Base-by-base conservation (phyloP, 2,113 vertebrate species). In the Apaloderma vittatum region DNA sequence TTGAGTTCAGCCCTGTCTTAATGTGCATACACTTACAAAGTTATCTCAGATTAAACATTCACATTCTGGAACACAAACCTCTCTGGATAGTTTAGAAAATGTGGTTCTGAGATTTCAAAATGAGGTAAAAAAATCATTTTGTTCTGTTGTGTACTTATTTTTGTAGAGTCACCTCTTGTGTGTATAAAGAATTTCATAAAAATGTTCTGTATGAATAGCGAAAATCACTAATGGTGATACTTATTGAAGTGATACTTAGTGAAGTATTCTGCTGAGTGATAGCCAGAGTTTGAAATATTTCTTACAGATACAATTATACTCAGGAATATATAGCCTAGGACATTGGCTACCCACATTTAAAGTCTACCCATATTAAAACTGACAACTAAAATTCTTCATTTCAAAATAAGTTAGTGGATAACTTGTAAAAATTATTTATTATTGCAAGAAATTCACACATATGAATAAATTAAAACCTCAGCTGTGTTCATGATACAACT, bases 401-500 rank as follows among this genome's bases (percentile, higher is more conserved):
- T 62, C 20, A 74, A 76, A 70, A 26, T 13, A 73, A 34, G 7
- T 26, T 52, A 45, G 6, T 48, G 7, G 11, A 51, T 51, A 86
- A 59, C 2, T 63, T 67, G 4, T 26, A 36, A 68, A 66, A 61
- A 57, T 9, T 23, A 7, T 2, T 34, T 34, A 5, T 4, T 8
- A 10, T 37, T 79, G 6, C 15, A 68, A 27, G 4, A 82, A 21
- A 51, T 63, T 86, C 23, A 32, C 17, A 27, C 7, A 27, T 61
- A 32, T 3, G 9, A 88, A 66, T 61, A 36, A 83, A 65, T 29
- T 43, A n/a, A 48, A 75, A 86, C 8, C 2, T 86, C 9, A 43
- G 5, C 20, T 3, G 1, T 29, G 8, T 52, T 93, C 10, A 45
- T 0, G 3, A n/a, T 46, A 8, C 8, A 51, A 51, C 3, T 23